Evolutionary conservation across 2,797 vertebrate species (phyloP), one percentile per base, ranked within the genome.

Genomic region (Phrynocephalus forsythii): DNA sequence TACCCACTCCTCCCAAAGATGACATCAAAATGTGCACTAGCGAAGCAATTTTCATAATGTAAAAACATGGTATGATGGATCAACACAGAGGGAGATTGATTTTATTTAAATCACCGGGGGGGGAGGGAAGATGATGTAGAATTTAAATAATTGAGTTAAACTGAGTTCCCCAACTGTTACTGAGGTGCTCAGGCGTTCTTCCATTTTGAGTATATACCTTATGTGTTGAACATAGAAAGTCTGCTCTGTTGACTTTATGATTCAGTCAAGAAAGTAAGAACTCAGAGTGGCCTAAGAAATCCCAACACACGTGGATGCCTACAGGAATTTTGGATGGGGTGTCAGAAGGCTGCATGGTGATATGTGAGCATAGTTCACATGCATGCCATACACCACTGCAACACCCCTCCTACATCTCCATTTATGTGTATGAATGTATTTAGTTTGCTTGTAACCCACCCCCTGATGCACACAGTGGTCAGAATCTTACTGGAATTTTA

Each of bases 71-170:
- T 1, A 48, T 7, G 6, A 44, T 0, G 26, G 67, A 78, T 83
- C 1, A 72, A 77, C 38, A 84, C 13, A 18, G n/a, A 44, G 30
- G 30, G 30, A 3, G 26, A 44, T 15, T 77, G 22, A 22, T n/a
- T 20, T 80, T 86, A 68, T 68, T 82, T 33, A 50, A 87, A 75
- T 26, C 33, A 82, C n/a, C 10, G 72, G 85, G 10, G 26, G 28
- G n/a, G 20, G 77, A 38, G 44, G 38, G 3, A 2, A 38, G 38
- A 38, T 38, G 38, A 38, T 38, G 38, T 28, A 50, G 18, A 22
- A 18, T 33, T 73, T 66, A 72, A 66, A 18, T 66, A 44, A 76
- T 44, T 48, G 28, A 84, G 6, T 33, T 83, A 82, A 69, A 3
- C 30, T 33, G 2, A 48, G 9, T 26, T 76, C 10, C 8, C 38